These are phyloP conservation scores for Gallinago stenura DNA, from an alignment of 2,797 vertebrate genomes.

Conservation along the genomic window DNA sequence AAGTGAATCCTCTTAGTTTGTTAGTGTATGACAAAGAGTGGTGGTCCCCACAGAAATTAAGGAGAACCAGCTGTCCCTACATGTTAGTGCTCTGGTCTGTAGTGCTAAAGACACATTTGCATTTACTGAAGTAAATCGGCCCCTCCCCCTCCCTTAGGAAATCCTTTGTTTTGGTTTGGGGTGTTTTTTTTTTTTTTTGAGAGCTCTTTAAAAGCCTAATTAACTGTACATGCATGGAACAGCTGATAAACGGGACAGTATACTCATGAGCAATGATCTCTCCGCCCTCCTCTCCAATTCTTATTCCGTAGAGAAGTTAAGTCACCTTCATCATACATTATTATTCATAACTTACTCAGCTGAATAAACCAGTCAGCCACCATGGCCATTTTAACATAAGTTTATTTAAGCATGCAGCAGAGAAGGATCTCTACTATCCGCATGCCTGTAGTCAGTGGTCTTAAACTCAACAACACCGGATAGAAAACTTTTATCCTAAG, in stretches of 20 bases:
- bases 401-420: not conserved
- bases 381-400: constrained; percentile 20
- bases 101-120: constrained; percentile 35
- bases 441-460: not conserved
- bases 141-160: constrained; percentile 41
- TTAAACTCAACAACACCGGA: not conserved
- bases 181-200: not conserved
- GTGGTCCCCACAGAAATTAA: constrained; percentile 55
- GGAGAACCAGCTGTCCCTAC: constrained; percentile 39
- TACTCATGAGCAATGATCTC: not conserved
- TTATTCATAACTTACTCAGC: constrained; percentile 59
- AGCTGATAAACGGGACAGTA: constrained; percentile 57
- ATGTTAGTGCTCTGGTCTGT: not conserved
- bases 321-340: constrained; percentile 1
- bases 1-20: constrained; percentile 75
- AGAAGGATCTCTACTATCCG: not conserved
- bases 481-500: not conserved
- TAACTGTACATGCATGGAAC: constrained; percentile 13
- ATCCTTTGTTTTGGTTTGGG: constrained; percentile 4
- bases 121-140: constrained; percentile 19
- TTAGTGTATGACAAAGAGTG: constrained; percentile 57
- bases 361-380: constrained; percentile 50
- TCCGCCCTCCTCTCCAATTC: not conserved
- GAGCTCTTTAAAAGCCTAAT: constrained; percentile 37
- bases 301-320: constrained; percentile 30